phyloP scores from a whole-genome alignment of 1,140 invertebrate species.

The Epicauta chinensis region DNA sequence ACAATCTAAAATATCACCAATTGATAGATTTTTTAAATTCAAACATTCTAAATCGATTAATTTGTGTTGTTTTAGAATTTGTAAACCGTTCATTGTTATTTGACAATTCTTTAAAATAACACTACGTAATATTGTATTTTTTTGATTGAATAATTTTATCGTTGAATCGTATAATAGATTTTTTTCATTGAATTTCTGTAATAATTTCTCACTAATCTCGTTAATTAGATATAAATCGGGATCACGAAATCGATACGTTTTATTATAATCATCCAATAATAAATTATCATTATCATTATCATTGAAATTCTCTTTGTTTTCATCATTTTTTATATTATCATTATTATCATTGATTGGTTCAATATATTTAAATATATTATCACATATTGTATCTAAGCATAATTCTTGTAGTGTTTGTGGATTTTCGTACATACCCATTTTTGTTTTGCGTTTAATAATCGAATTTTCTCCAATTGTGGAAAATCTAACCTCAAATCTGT shows the following conservation, averaged over 20 bases:
- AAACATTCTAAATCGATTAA: conserved; percentile 55
- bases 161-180: conserved; percentile 58
- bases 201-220: conserved; percentile 60
- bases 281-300: neutral
- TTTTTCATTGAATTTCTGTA: conserved; percentile 57
- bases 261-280: neutral
- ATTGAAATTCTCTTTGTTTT: neutral
- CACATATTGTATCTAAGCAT: conserved; percentile 64
- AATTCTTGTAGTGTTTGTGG: conserved; percentile 58
- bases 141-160: conserved; percentile 59
- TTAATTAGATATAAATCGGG: conserved; percentile 60
- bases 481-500: no score
- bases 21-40: conserved; percentile 30
- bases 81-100: conserved; percentile 57
- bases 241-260: conserved; percentile 50
- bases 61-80: conserved; percentile 61
- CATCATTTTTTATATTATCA: neutral
- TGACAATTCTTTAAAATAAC: conserved; percentile 50
- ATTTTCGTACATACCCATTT: conserved; percentile 64
- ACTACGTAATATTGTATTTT: conserved; percentile 54
- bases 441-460: no score
- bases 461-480: no score
- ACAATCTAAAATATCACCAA: conserved; percentile 47
- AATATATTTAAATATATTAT: conserved; percentile 55
- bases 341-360: conserved; percentile 4